Conservation (phyloP, 2,888 invertebrate genomes). For the Xestoiulus laeticollis region DNA sequence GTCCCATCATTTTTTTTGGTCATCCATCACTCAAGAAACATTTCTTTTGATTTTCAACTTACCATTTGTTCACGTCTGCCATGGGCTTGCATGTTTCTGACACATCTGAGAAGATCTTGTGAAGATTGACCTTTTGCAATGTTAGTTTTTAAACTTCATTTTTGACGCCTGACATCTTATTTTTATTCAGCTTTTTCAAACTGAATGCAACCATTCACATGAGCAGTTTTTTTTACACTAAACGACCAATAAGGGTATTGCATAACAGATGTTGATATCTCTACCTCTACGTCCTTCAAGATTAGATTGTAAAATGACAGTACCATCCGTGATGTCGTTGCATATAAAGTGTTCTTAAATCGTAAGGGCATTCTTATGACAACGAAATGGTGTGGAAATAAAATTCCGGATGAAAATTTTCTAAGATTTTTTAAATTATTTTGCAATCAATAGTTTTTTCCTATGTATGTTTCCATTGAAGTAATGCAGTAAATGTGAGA, state of each 20-base stretch:
- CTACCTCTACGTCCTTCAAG: background rate
- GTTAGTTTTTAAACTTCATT: conserved; percentile 38
- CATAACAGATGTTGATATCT: conserved; percentile 21
- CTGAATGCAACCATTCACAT: background rate
- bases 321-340: background rate
- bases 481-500: no score
- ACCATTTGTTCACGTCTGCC: conserved; percentile 35
- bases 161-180: conserved; percentile 25
- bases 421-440: no score
- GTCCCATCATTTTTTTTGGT: conserved; percentile 32
- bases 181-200: conserved; percentile 35
- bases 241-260: conserved; percentile 7
- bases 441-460: no score
- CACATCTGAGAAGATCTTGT: conserved; percentile 13
- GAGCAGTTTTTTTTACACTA: background rate
- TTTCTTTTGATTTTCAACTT: conserved; percentile 39
- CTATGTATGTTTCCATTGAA: no score
- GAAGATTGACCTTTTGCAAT: conserved; percentile 35
- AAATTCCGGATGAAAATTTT: background rate
- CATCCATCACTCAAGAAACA: conserved; percentile 27
- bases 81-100: conserved; percentile 24
- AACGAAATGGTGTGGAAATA: background rate
- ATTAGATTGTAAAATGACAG: conserved; percentile 39
- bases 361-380: background rate
- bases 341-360: background rate